Conservation (phyloP, 1,140 invertebrate species). For the Zaprionus kolodkinae region DNA sequence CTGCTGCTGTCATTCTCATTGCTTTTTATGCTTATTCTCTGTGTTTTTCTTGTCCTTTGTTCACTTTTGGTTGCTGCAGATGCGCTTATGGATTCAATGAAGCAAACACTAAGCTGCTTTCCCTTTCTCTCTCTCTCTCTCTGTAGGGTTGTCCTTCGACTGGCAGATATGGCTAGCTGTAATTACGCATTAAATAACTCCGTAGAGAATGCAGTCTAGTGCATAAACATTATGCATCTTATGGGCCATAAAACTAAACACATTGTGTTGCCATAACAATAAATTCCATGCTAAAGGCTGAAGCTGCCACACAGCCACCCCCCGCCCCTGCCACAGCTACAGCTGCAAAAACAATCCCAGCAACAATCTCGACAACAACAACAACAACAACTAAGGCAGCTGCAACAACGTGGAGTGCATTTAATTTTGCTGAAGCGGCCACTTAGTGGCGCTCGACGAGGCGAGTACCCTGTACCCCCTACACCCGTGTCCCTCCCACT, state of each 20-base stretch:
- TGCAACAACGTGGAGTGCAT: conserved; percentile 63
- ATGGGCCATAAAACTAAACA: conserved; percentile 73
- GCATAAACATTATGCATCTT: conserved; percentile 69
- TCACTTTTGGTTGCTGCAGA: conserved; percentile 46
- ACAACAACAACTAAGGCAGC: conserved; percentile 40
- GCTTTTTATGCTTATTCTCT: conserved; percentile 27
- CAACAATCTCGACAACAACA: conserved; percentile 22
- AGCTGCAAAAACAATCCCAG: conserved; percentile 18
- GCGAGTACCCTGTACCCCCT: conserved; percentile 5
- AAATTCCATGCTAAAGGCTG: conserved; percentile 62
- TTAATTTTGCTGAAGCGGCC: conserved; percentile 78
- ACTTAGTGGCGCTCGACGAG: conserved; percentile 72
- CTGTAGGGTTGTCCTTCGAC: background rate
- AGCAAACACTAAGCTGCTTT: conserved; percentile 69
- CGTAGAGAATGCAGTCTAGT: conserved; percentile 43
- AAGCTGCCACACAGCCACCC: conserved; percentile 10
- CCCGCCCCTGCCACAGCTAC: conserved; percentile 42
- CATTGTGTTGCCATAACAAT: conserved; percentile 75
- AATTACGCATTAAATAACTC: conserved; percentile 81
- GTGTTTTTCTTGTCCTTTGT: conserved; percentile 7
- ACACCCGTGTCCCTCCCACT: background rate
- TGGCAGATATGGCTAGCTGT: conserved; percentile 36
- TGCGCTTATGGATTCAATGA: conserved; percentile 76
- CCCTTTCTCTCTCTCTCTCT: background rate
- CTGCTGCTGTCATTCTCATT: conserved; percentile 24